A percentile compares a stretch with the other conserved stretches of the same genome.
phyloP scores from a whole-genome alignment of 2,888 invertebrate genomes.

The Chrysodeixis includens region DNA sequence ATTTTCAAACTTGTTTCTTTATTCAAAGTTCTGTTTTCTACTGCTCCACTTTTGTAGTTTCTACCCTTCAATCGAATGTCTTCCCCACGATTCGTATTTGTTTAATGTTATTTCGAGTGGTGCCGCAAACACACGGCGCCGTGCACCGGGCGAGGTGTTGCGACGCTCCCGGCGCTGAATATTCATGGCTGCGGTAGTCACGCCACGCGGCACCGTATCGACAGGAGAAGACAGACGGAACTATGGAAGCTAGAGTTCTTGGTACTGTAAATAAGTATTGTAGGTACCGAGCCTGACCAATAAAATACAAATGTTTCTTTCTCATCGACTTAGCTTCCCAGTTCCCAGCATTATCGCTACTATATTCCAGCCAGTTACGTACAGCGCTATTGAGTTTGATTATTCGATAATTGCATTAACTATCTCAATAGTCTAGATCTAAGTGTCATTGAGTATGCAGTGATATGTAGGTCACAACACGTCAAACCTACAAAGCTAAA shows the following conservation, averaged over 20 bases:
- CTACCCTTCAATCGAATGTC: too few relatives aligned
- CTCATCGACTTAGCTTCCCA: background rate
- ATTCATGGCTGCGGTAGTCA: conserved; percentile 41
- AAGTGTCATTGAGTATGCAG: conserved; percentile 1
- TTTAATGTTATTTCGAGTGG: conserved; percentile 42
- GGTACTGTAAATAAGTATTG: background rate
- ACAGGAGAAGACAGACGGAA: conserved; percentile 3
- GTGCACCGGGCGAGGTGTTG: background rate
- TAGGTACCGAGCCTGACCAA: background rate
- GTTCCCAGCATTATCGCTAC: background rate
- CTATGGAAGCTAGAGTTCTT: background rate
- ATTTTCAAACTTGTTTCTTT: too few relatives aligned
- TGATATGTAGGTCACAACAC: background rate
- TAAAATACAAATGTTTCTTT: background rate
- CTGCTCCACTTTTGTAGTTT: too few relatives aligned
- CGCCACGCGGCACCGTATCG: background rate
- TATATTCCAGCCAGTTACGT: background rate
- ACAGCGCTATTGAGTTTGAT: background rate
- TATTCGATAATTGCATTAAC: background rate
- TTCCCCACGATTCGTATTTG: conserved; percentile 22
- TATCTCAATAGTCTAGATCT: conserved; percentile 2
- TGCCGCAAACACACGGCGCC: conserved; percentile 40
- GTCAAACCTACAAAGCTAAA: background rate
- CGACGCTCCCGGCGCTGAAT: conserved; percentile 41
- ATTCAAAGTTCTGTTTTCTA: too few relatives aligned